Conservation (phyloP, 37 sponge, comb jelly and placozoan species). For the Bolinopsis microptera region DNA sequence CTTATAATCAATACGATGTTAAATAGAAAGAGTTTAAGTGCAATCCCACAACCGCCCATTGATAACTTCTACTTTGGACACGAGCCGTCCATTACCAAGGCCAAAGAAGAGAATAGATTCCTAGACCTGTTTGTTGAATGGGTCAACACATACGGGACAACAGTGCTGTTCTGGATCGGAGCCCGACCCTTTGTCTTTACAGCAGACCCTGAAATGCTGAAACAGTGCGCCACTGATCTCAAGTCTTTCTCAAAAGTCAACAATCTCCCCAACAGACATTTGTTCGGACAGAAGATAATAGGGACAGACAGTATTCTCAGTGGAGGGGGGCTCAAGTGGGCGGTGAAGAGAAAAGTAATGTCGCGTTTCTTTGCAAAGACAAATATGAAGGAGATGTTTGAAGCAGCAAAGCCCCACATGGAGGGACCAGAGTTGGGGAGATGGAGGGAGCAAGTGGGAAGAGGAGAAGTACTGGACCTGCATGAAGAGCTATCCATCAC, state of each 20-base stretch:
- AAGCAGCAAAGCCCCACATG: background rate
- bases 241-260: background rate
- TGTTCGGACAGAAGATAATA: constrained; percentile 7
- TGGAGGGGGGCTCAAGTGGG: background rate
- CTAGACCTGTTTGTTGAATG: constrained; percentile 5
- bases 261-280: background rate
- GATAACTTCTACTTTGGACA: background rate
- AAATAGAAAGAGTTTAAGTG: background rate
- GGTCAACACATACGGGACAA: background rate
- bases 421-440: background rate
- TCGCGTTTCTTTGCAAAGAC: background rate
- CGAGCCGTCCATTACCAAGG: background rate
- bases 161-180: background rate
- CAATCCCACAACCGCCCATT: background rate
- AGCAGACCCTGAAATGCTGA: background rate
- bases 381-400: constrained; percentile 27
- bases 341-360: constrained; percentile 21
- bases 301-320: background rate
- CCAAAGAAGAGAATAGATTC: background rate
- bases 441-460: background rate
- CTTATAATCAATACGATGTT: background rate
- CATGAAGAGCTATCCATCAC: constrained; percentile 12
- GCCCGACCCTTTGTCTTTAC: background rate
- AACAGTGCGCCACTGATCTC: background rate
- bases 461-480: background rate